Conservation (phyloP, 2,797 vertebrate species). For the Chaunax sp. region DNA sequence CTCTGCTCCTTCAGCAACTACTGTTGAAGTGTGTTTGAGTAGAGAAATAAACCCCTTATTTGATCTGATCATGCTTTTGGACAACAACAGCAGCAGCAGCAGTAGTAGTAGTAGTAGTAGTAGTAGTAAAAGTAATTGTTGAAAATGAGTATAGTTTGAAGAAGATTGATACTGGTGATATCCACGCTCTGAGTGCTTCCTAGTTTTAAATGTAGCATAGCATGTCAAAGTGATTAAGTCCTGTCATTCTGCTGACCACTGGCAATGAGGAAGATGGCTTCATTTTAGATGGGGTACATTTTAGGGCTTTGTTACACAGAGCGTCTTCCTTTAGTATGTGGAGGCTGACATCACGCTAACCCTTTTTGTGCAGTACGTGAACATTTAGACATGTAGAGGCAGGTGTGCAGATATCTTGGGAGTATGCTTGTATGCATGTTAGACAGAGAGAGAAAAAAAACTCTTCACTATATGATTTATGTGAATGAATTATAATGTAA, state of each 20-base stretch:
- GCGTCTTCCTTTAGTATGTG: neutral
- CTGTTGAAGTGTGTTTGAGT: constrained; percentile 9
- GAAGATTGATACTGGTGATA: too few relatives aligned
- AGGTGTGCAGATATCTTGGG: constrained; percentile 28
- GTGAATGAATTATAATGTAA: too few relatives aligned
- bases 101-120: too few relatives aligned
- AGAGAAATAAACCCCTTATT: constrained; percentile 13
- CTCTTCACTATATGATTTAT: too few relatives aligned
- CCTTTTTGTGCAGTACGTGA: constrained; percentile 34
- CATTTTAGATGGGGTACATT: neutral
- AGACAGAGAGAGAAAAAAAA: neutral
- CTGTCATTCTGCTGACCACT: constrained; percentile 15
- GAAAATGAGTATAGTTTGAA: neutral
- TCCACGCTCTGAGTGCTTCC: too few relatives aligned
- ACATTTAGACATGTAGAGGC: constrained; percentile 36
- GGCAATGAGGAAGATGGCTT: neutral
- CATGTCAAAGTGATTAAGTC: constrained; percentile 4
- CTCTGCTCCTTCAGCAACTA: neutral
- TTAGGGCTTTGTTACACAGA: neutral
- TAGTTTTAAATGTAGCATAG: neutral
- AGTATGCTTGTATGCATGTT: constrained; percentile 5
- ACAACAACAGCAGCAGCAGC: neutral
- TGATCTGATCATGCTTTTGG: constrained; percentile 5
- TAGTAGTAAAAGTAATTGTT: too few relatives aligned
- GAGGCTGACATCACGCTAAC: constrained; percentile 16